Evolutionary conservation across 2,888 invertebrate genomes (phyloP), one percentile per base, ranked within the genome.

Genomic region (Rotaria macrura): DNA sequence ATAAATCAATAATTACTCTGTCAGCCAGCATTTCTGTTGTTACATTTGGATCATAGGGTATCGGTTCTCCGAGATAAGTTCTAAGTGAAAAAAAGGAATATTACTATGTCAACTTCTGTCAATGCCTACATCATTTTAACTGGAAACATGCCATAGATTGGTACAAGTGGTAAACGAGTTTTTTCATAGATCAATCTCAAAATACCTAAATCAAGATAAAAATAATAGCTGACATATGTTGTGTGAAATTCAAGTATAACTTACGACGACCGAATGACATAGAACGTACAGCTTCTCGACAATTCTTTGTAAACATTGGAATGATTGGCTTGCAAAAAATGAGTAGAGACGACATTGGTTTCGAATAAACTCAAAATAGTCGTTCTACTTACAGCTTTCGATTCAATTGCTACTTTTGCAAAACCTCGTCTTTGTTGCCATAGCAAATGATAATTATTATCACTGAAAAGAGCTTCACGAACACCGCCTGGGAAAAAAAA

Each of bases 71-170:
- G 87, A 97, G 92, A 89, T 94, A 94, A n/a, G 96, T 95, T 88
- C 94, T 91, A 84, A 57, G 84, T 12, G 20, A 65, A 5, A 3
- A 23, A 17, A n/a, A 47, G 0, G 52, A 23, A 23, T 57, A 84
- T 34, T 9, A 12, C 29, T 17, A 1, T n/a, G 29, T 9, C n/a
- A 17, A 84, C 2, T 6, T 55, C 43, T n/a, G 2, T n/a, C 1
- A 38, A 29, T 34, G 5, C 23, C 83, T 47, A 88, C 88, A 87
- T 93, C 89, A 97, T 92, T 91, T 98, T 98, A 20, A 99, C 98
- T 10, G 98, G 98, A 92, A 98, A 98, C 40, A 96, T 96, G 25
- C 99, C 98, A 92, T 97, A 98, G 87, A 97, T 94, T 6, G 97
- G 97, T 87, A 95, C 94, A 52, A 96, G 93, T 1, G 98, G 99